Percentiles rank a stretch among this genome's conserved stretches.
Conservation (phyloP, 2,888 invertebrate genomes). For the Blastobasis lacticolella region DNA sequence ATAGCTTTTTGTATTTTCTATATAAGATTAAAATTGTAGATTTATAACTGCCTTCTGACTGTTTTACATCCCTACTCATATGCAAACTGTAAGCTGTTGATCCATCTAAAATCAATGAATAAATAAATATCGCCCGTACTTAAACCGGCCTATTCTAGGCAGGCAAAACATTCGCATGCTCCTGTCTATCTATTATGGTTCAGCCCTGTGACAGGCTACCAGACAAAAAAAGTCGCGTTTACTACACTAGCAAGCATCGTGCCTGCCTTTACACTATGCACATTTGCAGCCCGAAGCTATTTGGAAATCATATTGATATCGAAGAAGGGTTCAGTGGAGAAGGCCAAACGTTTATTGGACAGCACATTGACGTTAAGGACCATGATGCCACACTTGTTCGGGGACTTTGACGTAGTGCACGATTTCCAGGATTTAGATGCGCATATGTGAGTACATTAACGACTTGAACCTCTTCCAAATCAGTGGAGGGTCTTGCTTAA, state of each 20-base stretch:
- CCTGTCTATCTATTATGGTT: not conserved
- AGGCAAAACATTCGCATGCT: not conserved
- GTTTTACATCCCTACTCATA: not conserved
- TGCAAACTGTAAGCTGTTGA: not conserved
- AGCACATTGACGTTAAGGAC: conserved; percentile 41
- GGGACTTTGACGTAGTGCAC: conserved; percentile 18
- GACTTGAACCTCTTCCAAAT: not conserved
- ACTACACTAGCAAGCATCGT: not conserved
- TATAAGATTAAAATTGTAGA: not conserved
- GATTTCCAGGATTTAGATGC: conserved; percentile 21
- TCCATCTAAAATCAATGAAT: not conserved
- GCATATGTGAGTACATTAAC: conserved; percentile 27
- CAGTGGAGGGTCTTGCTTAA: conserved; percentile 12
- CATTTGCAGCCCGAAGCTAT: conserved; percentile 33
- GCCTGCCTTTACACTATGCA: not conserved
- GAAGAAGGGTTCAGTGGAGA: conserved; percentile 40
- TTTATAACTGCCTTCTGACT: not conserved
- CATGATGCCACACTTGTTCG: conserved; percentile 36
- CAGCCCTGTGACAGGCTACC: not conserved
- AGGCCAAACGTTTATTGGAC: conserved; percentile 38
- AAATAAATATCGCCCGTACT: not conserved
- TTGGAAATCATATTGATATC: conserved; percentile 34
- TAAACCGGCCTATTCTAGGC: not conserved
- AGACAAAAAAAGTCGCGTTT: not conserved
- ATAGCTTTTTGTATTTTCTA: not conserved